Evolutionary conservation across 2,888 invertebrate genomes (phyloP), one percentile per base, ranked within the genome.

Genomic region (Trichacis sp.): DNA sequence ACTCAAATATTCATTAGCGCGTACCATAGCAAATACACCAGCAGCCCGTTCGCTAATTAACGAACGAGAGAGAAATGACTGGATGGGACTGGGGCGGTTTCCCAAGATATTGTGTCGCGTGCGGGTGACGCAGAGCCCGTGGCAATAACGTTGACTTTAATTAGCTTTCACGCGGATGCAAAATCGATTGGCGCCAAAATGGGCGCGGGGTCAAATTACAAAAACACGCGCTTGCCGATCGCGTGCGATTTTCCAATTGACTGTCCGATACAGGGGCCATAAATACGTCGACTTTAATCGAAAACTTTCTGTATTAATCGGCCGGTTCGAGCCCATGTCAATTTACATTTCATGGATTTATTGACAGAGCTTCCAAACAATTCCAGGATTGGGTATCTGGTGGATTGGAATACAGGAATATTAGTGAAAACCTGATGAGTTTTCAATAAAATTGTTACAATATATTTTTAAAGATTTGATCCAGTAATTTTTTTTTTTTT

Each of bases 1-100:
- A 80, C 74, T 80, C 79, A 80, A 80, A 80, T 78, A 80, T 78
- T 80, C 80, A 79, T 80, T 80, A 80, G 78, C 76, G 73, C 74
- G 78, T 71, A 74, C 76, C 75, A 17, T 15, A 59, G 66, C 66
- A 78, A 79, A 80, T 80, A 78, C 77, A 73, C 77, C 75, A 73
- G 72, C 75, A 72, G 71, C 69, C 69, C 73, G 77, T 72, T 75
- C 69, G 71, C 76, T 79, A 80, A 80, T 80, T 80, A 80, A 79
- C 80, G 78, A 73, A 70, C 77, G 73, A 72, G 75, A 72, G 72
- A 66, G 62, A 66, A 66, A 66, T 62, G 61, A 64, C 68, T 66
- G 64, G 68, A 71, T 65, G 72, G 71, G 64, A 71, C 33, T 33
- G 61, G 66, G 68, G 64, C 60, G 69, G 65, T 69, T 69, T 70